Evolutionary conservation across 2,113 vertebrate genomes (phyloP), one percentile per base, ranked within the genome.

Genomic region (Daubentonia madagascariensis): DNA sequence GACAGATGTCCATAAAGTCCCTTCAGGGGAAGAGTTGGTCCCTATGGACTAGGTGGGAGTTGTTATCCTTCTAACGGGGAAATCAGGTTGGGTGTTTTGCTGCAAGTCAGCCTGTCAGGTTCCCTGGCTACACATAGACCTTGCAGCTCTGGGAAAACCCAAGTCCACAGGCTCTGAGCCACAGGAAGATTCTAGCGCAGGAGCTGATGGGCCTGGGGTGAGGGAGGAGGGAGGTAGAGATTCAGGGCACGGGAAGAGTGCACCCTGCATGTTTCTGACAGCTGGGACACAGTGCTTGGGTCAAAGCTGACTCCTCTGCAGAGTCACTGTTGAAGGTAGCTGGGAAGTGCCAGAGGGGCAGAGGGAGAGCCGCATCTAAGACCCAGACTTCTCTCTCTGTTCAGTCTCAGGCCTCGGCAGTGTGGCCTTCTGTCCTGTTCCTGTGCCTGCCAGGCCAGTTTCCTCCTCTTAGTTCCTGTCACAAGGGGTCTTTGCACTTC

Each of bases 311-410:
- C 43, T 2, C 12, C 17, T 40, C 45, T 18, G 11, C 65, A 87
- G 43, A 85, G 45, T 72, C 83, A 37, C 43, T 67, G n/a, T 40
- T 3, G 86, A 18, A 84, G 85, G 73, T 17, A 92, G 28, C 32
- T 63, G 50, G 61, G 59, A 79, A 94, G n/a, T n/a, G 3, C 61
- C 14, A 43, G 59, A 57, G 45, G 30, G 63, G 22, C 18, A n/a
- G 14, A 45, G 5, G n/a, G 52, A n/a, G 20, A 7, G 0, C 65
- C 4, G 0, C 3, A 3, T 52, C 70, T 73, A 4, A 18, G 35
- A 67, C 32, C 18, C 68, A 40, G 76, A 57, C 43, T 40, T 35
- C 32, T 85, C 50, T 85, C 45, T 32, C 61, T 63, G n/a, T 12
- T 6, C 52, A 10, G 22, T 76, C 83, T 57, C 4, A 0, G 89